Evolutionary conservation across 92 coral and sea anemone species (phyloP).

Genomic region (Blastomussa wellsi): DNA sequence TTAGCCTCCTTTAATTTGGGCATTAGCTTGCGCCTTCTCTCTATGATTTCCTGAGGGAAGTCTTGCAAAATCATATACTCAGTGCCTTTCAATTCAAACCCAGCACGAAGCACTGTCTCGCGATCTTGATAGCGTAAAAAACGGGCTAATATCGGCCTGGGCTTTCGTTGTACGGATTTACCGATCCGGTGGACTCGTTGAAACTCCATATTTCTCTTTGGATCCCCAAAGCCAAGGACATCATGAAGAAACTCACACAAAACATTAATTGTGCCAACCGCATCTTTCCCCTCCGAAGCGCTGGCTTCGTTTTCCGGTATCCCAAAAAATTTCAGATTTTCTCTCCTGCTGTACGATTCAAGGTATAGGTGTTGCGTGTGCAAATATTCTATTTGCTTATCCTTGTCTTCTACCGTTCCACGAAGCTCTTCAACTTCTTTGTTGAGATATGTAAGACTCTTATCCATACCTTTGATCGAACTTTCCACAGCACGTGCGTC

Average conservation of each 20-base stretch:
- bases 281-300: slow-evolving; percentile 1
- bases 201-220: slow-evolving; percentile 5
- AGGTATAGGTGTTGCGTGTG: too few species aligned
- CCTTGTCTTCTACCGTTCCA: too few species aligned
- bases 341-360: too few species aligned
- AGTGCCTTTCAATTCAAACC: background rate
- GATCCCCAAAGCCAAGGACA: slow-evolving; percentile 15
- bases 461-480: too few species aligned
- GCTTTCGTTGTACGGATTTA: slow-evolving; percentile 11
- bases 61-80: too few species aligned
- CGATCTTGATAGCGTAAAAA: slow-evolving; percentile 16
- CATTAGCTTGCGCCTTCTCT: too few species aligned
- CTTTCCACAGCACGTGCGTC: too few species aligned
- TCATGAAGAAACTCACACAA: background rate
- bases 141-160: slow-evolving; percentile 11
- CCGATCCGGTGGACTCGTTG: slow-evolving; percentile 19
- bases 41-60: too few species aligned
- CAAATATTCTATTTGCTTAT: too few species aligned
- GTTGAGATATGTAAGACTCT: too few species aligned
- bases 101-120: slow-evolving; percentile 13
- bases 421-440: too few species aligned
- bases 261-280: background rate
- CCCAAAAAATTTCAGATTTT: background rate
- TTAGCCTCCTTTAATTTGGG: background rate
- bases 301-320: slow-evolving; percentile 18